Evolutionary conservation across 1,140 invertebrate species (phyloP), one percentile per base, ranked within the genome.

Genomic region (Anoplophora glabripennis): DNA sequence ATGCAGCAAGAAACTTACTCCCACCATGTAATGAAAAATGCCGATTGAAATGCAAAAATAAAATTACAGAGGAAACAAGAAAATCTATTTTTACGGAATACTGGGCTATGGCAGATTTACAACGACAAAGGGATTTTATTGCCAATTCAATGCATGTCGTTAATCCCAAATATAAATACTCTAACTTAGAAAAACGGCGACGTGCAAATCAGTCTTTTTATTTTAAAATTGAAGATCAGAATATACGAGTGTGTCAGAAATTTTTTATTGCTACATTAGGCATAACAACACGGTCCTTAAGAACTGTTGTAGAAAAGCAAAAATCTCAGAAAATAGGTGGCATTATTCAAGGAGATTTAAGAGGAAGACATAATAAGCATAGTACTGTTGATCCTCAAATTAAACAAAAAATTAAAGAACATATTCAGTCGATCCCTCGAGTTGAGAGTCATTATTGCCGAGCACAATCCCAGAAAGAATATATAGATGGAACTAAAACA

Each of bases 351-450:
- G 4, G 3, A 4, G 15, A 46, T 3, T 4, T 53, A 3, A 53
- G 33, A 37, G 35, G 35, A 38, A 40, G 10, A 7, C 33, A 53
- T 28, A 5, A 28, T 28, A 28, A 28, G 4, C 52, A 58, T 37
- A 45, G 55, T 17, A 44, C 11, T 21, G 37, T 41, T 55, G 55
- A 63, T 66, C 7, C 40, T 59, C 52, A 42, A 8, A 36, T 61
- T 59, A 33, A 70, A 15, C 18, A 53, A 4, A 48, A 9, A 55
- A 47, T 64, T 7, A 33, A 63, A 11, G 5, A 36, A 11, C 59
- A 66, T 47, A 74, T 74, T 18, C 18, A 69, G 17, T 42, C 63
- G 9, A 74, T 75, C 36, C 71, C 74, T 5, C 44, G 33, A 53
- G 15, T 41, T 14, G 37, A 40, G 40, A 42, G 3, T 7, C 37